Base-by-base conservation (phyloP, 2,113 vertebrate species). In the Daubentonia madagascariensis region DNA sequence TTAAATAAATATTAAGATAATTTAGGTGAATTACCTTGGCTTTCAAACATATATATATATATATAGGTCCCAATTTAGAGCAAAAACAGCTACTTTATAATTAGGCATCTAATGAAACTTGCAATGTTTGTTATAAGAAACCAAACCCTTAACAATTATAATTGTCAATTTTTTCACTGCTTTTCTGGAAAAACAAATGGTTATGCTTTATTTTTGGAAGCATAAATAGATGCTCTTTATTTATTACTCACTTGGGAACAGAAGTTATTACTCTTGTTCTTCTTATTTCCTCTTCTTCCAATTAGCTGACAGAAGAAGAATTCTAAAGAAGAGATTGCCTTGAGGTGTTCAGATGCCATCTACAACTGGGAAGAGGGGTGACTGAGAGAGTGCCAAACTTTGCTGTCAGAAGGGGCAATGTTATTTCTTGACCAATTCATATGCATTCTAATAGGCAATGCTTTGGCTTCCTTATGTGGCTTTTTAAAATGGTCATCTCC, bases 391-490 rank as follows among this genome's bases (percentile, higher is more conserved):
- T 85, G 18, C 65, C 50, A 94, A 78, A 88, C 3, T 30, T 87
- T 48, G 37, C 12, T 80, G 79, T 61, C 91, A 6, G 61, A 73
- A 96, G 89, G 25, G 23, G 83, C 35, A 90, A 48, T 18, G 9
- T 90, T 95, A 13, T 50, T 96, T 87, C 37, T 90, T 95, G 40
- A 72, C 94, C 43, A 96, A 65, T 43, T 75, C 17, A 40, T 83
- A 37, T 88, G 16, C 17, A 3, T 63, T 73, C 5, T 65, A 80
- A 65, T 50, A 72, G 30, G 57, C 5, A 30, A 25, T 20, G 18
- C 17, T 85, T 87, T 81, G 14, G 50, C 73, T 90, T 96, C 37
- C 35, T 84, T 88, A 73, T 10, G 40, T 52, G 30, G 28, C 14
- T n/a, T 91, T 97, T 76, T 28, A 61, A 28, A 91, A 32, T 76